Evolutionary conservation across 2,797 vertebrate species (phyloP).

Genomic region (Myripristis murdjan): DNA sequence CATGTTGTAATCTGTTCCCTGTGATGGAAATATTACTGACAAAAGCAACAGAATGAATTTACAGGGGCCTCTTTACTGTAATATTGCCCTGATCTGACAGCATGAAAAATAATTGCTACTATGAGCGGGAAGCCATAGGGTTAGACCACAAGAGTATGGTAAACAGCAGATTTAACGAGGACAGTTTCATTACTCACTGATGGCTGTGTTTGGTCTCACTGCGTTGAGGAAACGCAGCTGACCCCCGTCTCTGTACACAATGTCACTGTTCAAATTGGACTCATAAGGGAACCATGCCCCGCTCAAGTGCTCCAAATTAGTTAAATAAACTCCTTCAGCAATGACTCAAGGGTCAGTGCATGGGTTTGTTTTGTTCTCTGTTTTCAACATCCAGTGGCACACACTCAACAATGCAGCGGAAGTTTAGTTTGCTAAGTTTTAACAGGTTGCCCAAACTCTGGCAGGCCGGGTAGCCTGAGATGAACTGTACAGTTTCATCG

Average conservation of each 20-base stretch:
- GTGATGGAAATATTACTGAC: constrained; percentile 34
- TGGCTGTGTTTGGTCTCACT: constrained; percentile 68
- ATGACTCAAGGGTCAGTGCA: not conserved
- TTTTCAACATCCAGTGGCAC: constrained; percentile 31
- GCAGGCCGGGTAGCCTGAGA: constrained; percentile 32
- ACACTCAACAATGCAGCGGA: constrained; percentile 31
- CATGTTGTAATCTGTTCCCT: constrained; percentile 31
- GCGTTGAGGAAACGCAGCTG: constrained; percentile 67
- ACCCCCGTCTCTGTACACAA: constrained; percentile 68
- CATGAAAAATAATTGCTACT: constrained; percentile 44
- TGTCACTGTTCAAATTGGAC: constrained; percentile 59
- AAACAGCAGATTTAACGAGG: constrained; percentile 68
- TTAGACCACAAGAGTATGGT: constrained; percentile 30
- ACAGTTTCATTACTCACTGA: constrained; percentile 73
- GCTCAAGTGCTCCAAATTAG: constrained; percentile 34
- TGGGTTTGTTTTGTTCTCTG: constrained; percentile 2
- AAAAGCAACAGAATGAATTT: constrained; percentile 47
- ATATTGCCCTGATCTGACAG: constrained; percentile 3
- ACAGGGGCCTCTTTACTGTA: constrained; percentile 40
- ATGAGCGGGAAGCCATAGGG: constrained; percentile 20
- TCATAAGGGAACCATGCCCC: constrained; percentile 22
- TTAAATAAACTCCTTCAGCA: constrained; percentile 44
- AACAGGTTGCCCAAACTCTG: constrained; percentile 35
- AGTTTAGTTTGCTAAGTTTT: constrained; percentile 24
- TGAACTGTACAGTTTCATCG: constrained; percentile 26